Base-by-base conservation (phyloP, 2,113 vertebrate genomes). In the Manacus vitellinus region DNA sequence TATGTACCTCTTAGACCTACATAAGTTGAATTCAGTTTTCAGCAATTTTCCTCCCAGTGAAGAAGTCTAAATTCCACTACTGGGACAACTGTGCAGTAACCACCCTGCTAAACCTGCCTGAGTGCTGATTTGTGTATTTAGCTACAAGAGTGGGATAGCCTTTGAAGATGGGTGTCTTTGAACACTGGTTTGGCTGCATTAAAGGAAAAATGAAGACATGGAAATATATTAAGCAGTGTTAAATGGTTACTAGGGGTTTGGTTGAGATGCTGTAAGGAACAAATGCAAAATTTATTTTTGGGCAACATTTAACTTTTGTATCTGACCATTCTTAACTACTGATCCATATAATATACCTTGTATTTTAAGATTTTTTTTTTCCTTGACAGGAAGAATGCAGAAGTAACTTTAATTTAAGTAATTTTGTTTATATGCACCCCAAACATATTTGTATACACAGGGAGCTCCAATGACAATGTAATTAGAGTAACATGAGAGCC, bases 401-500 rank as follows among this genome's bases (percentile, higher is more conserved):
- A 88, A 67, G 52, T 56, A 55, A 90, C 80, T 88, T 88, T 51
- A 77, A 80, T 92, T 58, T 73, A 55, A 86, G 46, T 80, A 20
- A 71, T 86, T 92, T 92, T 93, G 94, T 91, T 90, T 92, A 55
- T 88, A 35, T 3, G 1, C n/a, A 81, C 54, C 52, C 37, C 41
- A 72, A 91, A 84, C n/a, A 71, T 91, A 91, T 84, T 88, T 92
- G 66, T 91, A 58, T 96, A 81, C 49, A 37, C 31, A 78, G 68
- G 18, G 85, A 94, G n/a, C 39, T 93, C 72, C 61, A 86, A 28
- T 94, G 91, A 82, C 88, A 58, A 51, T 65, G 47, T 88, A 92
- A 95, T 96, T 93, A 94, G 94, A 91, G 85, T 74, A 95, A 95
- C 83, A 59, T 49, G 80, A 95, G 88, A 95, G 14, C 43, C 61